A percentile compares a stretch with the other conserved stretches of the same genome.
Conservation (phyloP, 1,140 invertebrate species). For the Halictus rubicundus region DNA sequence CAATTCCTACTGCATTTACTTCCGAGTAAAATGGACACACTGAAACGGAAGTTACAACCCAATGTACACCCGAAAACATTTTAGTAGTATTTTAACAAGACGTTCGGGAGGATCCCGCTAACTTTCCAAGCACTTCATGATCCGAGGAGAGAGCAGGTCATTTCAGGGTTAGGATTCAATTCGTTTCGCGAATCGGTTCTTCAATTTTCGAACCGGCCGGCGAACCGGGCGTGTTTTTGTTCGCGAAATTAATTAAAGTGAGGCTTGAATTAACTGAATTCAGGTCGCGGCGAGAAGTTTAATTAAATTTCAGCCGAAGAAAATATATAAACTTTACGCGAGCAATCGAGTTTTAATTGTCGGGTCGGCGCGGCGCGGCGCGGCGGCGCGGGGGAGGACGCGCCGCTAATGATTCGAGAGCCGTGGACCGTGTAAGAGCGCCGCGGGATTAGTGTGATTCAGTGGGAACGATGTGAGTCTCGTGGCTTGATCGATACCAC, state of each 20-base stretch:
- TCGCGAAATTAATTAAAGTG: constrained; percentile 3
- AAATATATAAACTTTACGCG: constrained; percentile 11
- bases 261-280: constrained; percentile 4
- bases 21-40: too few relatives aligned
- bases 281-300: neutral
- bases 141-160: too few relatives aligned
- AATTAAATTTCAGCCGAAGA: neutral
- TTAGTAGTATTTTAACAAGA: too few relatives aligned
- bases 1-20: too few relatives aligned
- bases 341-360: constrained; percentile 1
- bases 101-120: too few relatives aligned
- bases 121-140: too few relatives aligned
- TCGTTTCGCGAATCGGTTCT: neutral
- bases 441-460: neutral
- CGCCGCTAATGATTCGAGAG: neutral
- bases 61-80: too few relatives aligned
- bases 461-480: neutral
- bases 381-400: too few relatives aligned
- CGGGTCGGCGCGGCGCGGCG: neutral
- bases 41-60: too few relatives aligned
- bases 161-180: too few relatives aligned
- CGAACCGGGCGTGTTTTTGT: neutral
- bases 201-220: neutral
- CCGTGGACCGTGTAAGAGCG: neutral
- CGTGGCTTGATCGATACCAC: neutral